These are phyloP conservation scores for Ectropis grisescens DNA, from an alignment of 1,140 invertebrate species.

Conservation along the genomic window DNA sequence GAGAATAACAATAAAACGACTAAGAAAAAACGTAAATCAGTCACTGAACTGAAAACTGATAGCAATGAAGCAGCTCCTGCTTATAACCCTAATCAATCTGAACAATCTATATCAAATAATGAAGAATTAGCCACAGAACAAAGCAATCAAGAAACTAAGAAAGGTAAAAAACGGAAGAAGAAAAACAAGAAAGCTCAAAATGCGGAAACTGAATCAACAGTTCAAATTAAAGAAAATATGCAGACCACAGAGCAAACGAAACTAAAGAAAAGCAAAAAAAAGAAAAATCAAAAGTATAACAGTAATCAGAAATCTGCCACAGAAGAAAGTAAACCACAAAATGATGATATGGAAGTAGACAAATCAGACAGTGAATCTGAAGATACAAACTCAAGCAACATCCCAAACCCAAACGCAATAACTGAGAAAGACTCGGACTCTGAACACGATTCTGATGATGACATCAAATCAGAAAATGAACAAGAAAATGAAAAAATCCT, in stretches of 20 bases:
- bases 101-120: too few relatives aligned
- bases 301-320: constrained; percentile 4
- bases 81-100: too few relatives aligned
- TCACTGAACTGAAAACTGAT: too few relatives aligned
- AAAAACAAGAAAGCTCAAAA: constrained; percentile 3
- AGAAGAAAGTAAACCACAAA: too few relatives aligned
- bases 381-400: not conserved
- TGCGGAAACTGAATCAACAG: constrained; percentile 1
- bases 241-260: too few relatives aligned
- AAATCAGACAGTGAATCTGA: not conserved
- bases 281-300: constrained; percentile 22
- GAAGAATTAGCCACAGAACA: constrained; percentile 1
- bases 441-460: constrained; percentile 58
- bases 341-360: constrained; percentile 1
- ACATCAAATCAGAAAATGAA: constrained; percentile 53
- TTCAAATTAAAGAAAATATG: not conserved
- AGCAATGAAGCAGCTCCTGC: not conserved
- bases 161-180: constrained; percentile 9
- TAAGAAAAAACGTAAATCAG: too few relatives aligned
- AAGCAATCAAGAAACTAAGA: constrained; percentile 6
- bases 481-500: constrained; percentile 40
- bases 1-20: too few relatives aligned
- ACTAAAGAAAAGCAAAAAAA: too few relatives aligned
- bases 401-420: constrained; percentile 52
- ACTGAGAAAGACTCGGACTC: constrained; percentile 51